phyloP scores from a whole-genome alignment of 2,113 vertebrate genomes.

The Bos indicus region DNA sequence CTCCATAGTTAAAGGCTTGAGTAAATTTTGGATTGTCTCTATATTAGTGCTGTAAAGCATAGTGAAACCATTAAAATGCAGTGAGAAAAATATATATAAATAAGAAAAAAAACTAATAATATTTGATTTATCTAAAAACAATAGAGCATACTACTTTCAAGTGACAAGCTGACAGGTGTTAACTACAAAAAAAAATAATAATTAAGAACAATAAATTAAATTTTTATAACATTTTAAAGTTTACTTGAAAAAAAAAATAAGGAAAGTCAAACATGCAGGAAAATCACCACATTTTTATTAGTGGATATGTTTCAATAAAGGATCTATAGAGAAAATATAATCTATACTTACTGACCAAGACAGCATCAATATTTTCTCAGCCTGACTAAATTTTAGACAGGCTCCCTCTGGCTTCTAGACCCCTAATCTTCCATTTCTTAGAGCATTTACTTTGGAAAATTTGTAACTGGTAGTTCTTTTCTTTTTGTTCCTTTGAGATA shows the following conservation, averaged over 20 bases:
- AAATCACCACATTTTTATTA: not conserved
- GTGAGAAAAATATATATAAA: not conserved
- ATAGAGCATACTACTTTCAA: not conserved
- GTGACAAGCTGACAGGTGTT: not conserved
- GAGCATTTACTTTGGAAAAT: not conserved
- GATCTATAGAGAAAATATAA: not conserved
- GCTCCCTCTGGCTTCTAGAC: fast-evolving
- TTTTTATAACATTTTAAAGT: not conserved
- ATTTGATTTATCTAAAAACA: not conserved
- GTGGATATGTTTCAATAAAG: not conserved
- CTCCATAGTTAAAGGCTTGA: not conserved
- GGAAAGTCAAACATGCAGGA: not conserved
- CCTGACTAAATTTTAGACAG: not conserved
- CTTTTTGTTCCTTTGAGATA: not conserved
- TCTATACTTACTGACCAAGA: not conserved
- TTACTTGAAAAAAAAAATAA: not conserved
- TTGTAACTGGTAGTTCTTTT: not conserved
- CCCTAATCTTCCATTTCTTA: not conserved
- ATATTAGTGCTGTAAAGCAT: not conserved
- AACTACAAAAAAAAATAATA: not conserved
- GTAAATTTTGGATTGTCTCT: conserved; percentile 34
- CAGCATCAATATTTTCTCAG: not conserved
- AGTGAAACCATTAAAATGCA: not conserved
- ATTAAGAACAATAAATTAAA: not conserved
- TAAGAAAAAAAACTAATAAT: conserved; percentile 33